Percentiles rank a stretch among this genome's conserved stretches.
Conservation (phyloP, 2,113 vertebrate genomes). For the Oryzias woworae region DNA sequence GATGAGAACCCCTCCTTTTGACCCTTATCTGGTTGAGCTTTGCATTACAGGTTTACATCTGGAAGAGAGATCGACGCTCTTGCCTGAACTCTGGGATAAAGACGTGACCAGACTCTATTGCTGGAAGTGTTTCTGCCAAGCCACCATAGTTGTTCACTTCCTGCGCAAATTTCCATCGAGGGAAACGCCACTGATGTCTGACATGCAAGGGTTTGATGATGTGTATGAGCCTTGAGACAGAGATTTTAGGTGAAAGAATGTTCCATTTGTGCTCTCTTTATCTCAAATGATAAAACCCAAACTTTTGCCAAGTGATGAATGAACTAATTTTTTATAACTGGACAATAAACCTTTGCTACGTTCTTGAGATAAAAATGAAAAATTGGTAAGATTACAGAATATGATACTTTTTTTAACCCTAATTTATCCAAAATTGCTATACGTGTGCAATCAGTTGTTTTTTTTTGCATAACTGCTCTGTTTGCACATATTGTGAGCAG, state of each 20-base stretch:
- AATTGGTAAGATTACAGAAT: too few relatives aligned
- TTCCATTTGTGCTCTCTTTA: slow-evolving; percentile 38
- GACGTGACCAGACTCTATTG: slow-evolving; percentile 69
- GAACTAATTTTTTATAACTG: neutral
- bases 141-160: slow-evolving; percentile 71
- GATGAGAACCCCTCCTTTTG: slow-evolving; percentile 57
- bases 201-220: slow-evolving; percentile 60
- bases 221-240: slow-evolving; percentile 54
- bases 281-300: slow-evolving; percentile 26
- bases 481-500: too few relatives aligned
- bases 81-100: slow-evolving; percentile 53
- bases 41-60: slow-evolving; percentile 64
- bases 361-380: slow-evolving; percentile 18
- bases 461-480: too few relatives aligned
- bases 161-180: slow-evolving; percentile 64
- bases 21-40: slow-evolving; percentile 69
- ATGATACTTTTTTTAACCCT: too few relatives aligned
- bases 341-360: slow-evolving; percentile 6
- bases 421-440: too few relatives aligned
- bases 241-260: slow-evolving; percentile 41
- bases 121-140: slow-evolving; percentile 66
- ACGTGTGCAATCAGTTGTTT: too few relatives aligned
- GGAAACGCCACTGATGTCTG: slow-evolving; percentile 52
- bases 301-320: slow-evolving; percentile 4
- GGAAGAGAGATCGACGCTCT: slow-evolving; percentile 65